Evolutionary conservation across 2,888 invertebrate genomes (phyloP).

Genomic region (Caenorhabditis sp.): DNA sequence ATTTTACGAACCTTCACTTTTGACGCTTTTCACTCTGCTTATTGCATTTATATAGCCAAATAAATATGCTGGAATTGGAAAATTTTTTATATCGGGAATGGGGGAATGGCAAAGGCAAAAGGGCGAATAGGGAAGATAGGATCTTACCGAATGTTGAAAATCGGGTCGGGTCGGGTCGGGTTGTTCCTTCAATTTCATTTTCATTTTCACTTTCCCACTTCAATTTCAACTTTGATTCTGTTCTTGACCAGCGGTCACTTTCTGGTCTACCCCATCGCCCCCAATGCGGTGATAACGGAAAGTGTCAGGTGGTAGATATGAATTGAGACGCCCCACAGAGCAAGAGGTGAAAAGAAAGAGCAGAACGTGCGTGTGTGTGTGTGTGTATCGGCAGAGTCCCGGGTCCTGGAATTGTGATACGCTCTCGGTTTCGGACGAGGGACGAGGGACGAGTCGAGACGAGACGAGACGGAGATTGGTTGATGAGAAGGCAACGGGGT

Average conservation of each 20-base stretch:
- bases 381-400: background rate
- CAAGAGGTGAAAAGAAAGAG: conserved; percentile 20
- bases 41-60: conserved; percentile 34
- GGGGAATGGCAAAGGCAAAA: too few species aligned
- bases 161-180: too few species aligned
- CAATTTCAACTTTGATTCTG: too few species aligned
- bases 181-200: too few species aligned
- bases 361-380: conserved; percentile 39
- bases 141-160: too few species aligned
- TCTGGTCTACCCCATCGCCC: background rate
- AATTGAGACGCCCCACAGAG: conserved; percentile 48
- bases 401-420: conserved; percentile 46
- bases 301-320: conserved; percentile 67
- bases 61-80: conserved; percentile 8
- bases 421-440: too few species aligned
- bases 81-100: too few species aligned
- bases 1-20: conserved; percentile 23
- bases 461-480: conserved; percentile 53
- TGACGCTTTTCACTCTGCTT: conserved; percentile 4
- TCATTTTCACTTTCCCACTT: too few species aligned
- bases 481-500: conserved; percentile 45
- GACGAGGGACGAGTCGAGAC: too few species aligned
- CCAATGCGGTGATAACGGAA: conserved; percentile 52
- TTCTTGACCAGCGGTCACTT: conserved; percentile 40
- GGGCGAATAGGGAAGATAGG: too few species aligned